Conservation (phyloP, 2,888 invertebrate genomes). For the Ectobius pallidus region DNA sequence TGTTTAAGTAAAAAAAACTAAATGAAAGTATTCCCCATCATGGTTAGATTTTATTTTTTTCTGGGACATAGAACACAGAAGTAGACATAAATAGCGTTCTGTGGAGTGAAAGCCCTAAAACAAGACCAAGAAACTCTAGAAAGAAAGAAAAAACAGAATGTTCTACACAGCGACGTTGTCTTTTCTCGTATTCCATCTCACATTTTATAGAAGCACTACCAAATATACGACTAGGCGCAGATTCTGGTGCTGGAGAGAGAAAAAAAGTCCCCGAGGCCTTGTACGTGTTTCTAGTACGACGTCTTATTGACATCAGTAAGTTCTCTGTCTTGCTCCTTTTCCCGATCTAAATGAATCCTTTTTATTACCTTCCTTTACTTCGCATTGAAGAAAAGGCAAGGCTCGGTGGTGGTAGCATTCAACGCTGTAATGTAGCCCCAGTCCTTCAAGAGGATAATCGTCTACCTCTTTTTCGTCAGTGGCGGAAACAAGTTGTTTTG, state of each 20-base stretch:
- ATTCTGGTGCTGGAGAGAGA: too few relatives aligned
- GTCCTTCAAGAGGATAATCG: neutral
- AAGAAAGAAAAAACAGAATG: too few relatives aligned
- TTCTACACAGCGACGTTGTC: neutral
- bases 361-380: neutral
- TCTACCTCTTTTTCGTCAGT: neutral
- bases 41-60: too few relatives aligned
- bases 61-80: too few relatives aligned
- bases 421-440: neutral
- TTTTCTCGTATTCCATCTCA: slow-evolving; percentile 1
- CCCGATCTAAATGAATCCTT: neutral
- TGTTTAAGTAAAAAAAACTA: too few relatives aligned
- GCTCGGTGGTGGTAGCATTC: neutral
- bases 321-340: neutral
- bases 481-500: too few relatives aligned
- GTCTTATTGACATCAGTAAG: neutral
- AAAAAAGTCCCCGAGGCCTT: neutral
- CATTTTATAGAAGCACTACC: neutral
- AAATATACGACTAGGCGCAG: neutral
- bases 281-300: neutral
- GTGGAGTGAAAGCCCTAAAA: too few relatives aligned
- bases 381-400: neutral
- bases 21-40: too few relatives aligned
- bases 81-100: too few relatives aligned
- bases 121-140: too few relatives aligned